Evolutionary conservation across 2,113 vertebrate species (phyloP).

Genomic region (Myocastor coypus): DNA sequence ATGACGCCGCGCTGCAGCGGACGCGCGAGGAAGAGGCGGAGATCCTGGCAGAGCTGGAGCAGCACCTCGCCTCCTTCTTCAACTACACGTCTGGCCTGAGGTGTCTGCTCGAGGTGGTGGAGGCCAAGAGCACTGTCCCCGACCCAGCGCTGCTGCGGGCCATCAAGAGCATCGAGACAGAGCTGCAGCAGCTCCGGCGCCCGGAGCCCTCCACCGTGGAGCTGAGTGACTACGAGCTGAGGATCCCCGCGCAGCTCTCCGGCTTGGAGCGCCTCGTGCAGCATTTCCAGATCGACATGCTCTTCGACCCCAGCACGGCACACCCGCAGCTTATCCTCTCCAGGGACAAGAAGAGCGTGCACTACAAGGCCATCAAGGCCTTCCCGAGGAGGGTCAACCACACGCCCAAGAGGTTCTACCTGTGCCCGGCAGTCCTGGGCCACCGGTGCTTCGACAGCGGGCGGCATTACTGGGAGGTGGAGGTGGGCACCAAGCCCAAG

Average conservation of each 20-base stretch:
- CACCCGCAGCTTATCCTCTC: conserved; percentile 64
- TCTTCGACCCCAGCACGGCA: conserved; percentile 68
- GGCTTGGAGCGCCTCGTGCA: conserved; percentile 55
- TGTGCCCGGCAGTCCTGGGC: conserved; percentile 51
- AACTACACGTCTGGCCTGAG: not conserved
- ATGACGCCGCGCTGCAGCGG: not conserved
- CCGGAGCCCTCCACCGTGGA: not conserved
- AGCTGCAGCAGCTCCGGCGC: not conserved
- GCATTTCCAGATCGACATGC: conserved; percentile 35
- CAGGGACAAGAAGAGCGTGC: conserved; percentile 57
- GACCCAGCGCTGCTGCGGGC: not conserved
- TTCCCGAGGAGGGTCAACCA: not conserved
- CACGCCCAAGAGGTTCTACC: conserved; percentile 49
- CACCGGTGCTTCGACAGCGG: conserved; percentile 36
- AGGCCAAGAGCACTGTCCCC: rapidly evolving
- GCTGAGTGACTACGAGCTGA: not conserved
- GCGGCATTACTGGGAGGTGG: conserved; percentile 74
- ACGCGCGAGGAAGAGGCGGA: not conserved
- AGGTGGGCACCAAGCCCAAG: conserved; percentile 61
- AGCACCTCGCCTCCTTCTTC: not conserved
- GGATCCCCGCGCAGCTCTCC: not conserved
- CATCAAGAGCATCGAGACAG: not conserved
- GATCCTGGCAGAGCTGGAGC: not conserved
- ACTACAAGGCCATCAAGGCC: conserved; percentile 25
- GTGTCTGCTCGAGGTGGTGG: not conserved